phyloP scores from a whole-genome alignment of 2,888 invertebrate genomes.

The Apotomis turbidana region DNA sequence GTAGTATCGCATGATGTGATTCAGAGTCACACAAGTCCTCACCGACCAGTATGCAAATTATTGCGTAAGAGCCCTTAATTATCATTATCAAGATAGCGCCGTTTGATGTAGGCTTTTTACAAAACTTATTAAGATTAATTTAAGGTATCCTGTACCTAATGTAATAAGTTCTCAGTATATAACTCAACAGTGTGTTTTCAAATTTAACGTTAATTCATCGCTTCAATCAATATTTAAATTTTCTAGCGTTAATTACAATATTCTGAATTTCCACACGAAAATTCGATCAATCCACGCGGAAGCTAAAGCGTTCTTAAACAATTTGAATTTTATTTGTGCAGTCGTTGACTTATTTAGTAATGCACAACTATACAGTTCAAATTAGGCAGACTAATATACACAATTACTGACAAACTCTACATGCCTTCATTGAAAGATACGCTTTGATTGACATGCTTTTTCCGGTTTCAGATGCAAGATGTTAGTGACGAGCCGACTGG shows the following conservation, averaged over 20 bases:
- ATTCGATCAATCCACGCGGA: too few relatives aligned
- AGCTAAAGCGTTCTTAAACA: too few relatives aligned
- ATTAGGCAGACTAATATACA: background rate
- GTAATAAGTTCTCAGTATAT: too few relatives aligned
- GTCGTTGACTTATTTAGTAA: background rate
- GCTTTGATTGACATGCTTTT: conserved; percentile 59
- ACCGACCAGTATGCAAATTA: background rate
- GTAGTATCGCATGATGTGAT: conserved; percentile 6
- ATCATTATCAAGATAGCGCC: background rate
- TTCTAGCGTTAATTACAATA: too few relatives aligned
- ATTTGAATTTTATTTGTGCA: too few relatives aligned
- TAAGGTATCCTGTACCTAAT: too few relatives aligned
- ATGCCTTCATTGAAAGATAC: conserved; percentile 13
- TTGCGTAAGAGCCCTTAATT: background rate
- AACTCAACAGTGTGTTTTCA: too few relatives aligned
- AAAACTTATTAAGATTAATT: too few relatives aligned
- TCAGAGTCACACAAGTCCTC: background rate
- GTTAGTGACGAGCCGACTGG: conserved; percentile 44
- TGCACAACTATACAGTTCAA: background rate
- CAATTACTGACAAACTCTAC: background rate
- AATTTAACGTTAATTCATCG: too few relatives aligned
- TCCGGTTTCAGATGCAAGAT: conserved; percentile 64
- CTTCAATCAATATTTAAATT: too few relatives aligned
- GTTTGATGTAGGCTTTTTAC: background rate
- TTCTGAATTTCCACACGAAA: too few relatives aligned